These are phyloP conservation scores for Phalacrocorax brasilianus DNA, from an alignment of 2,113 vertebrate genomes.

Conservation along the genomic window DNA sequence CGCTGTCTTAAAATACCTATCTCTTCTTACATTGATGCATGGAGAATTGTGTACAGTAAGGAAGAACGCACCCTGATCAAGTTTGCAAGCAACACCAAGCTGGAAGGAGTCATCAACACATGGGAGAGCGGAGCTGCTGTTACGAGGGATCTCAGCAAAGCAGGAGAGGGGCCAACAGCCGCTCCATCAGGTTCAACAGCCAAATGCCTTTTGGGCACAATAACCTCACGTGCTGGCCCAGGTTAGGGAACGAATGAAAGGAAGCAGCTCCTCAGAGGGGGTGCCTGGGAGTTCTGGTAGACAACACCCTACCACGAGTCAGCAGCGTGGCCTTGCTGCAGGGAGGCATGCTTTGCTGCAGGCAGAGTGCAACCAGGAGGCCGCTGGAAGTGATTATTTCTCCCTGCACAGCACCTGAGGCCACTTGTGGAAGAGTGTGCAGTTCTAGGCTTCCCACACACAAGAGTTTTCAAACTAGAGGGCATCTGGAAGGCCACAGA, in stretches of 20 bases:
- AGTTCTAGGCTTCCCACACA: not conserved
- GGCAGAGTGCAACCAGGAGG: not conserved
- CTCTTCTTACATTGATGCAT: not conserved
- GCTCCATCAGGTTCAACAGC: not conserved
- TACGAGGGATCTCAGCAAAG: not conserved
- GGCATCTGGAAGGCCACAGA: not conserved
- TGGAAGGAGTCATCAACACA: not conserved
- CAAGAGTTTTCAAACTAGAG: not conserved
- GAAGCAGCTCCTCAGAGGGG: not conserved
- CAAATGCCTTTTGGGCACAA: not conserved
- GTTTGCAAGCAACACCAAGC: not conserved
- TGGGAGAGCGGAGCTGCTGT: not conserved
- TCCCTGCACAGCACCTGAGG: not conserved
- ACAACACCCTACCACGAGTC: not conserved
- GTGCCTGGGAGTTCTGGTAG: accelerated
- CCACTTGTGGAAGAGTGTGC: not conserved
- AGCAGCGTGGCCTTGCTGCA: not conserved
- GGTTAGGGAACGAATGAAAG: not conserved
- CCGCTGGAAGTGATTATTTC: not conserved
- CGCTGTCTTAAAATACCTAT: not conserved
- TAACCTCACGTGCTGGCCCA: not conserved
- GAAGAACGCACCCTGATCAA: not conserved
- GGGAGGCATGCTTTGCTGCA: not conserved
- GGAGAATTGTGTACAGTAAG: not conserved
- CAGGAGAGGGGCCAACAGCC: not conserved